phyloP scores from a whole-genome alignment of 2,113 vertebrate genomes.

The Gymnobelideus leadbeateri region DNA sequence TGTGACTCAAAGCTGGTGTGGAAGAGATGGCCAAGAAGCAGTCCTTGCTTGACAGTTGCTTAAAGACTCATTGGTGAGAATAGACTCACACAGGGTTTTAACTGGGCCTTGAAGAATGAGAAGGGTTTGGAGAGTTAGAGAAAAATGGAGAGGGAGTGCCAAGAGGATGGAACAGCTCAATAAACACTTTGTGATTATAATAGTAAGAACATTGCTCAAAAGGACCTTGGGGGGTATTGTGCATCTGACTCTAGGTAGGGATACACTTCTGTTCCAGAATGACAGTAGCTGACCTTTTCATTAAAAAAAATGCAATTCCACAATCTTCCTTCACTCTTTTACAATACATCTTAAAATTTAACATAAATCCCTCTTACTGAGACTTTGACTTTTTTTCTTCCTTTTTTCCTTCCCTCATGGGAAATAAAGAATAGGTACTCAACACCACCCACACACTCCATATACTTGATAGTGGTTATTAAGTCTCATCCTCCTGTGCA shows the following conservation, averaged over 20 bases:
- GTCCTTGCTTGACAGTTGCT: neutral
- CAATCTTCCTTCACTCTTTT: neutral
- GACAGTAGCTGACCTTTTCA: neutral
- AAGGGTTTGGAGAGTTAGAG: neutral
- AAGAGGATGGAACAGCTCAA: neutral
- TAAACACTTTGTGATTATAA: neutral
- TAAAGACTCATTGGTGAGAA: neutral
- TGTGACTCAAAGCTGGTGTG: neutral
- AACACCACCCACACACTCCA: neutral
- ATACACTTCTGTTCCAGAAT: neutral
- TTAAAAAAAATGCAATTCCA: neutral
- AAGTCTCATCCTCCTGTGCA: neutral
- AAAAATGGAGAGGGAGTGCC: neutral
- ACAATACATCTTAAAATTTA: neutral
- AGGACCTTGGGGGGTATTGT: neutral
- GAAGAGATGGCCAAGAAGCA: neutral
- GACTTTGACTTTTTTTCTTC: neutral
- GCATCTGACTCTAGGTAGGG: neutral
- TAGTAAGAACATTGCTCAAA: neutral
- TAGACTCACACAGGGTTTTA: neutral
- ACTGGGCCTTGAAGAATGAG: neutral
- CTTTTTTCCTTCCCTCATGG: neutral
- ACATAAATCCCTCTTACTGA: neutral
- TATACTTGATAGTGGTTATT: neutral
- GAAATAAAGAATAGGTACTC: constrained; percentile 1